Evolutionary conservation across 2,888 invertebrate genomes (phyloP).

Genomic region (Meiosimyza platycephala): DNA sequence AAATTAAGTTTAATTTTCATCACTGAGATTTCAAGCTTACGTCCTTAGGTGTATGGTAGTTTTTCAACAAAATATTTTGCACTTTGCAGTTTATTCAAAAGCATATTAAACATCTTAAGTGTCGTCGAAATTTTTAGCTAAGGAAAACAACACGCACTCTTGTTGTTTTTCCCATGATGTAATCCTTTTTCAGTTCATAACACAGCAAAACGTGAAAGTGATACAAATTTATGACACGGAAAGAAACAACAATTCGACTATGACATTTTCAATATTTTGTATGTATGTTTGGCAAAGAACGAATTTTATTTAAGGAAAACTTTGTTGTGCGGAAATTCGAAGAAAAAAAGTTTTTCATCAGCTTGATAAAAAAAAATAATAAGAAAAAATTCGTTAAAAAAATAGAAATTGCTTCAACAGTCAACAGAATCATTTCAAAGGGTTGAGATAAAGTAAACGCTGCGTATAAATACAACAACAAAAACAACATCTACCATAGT

Average conservation of each 20-base stretch:
- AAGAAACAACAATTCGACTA: conserved; percentile 5
- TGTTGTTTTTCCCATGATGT: conserved; percentile 18
- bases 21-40: too few relatives aligned
- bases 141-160: not conserved
- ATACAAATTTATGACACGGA: conserved; percentile 20
- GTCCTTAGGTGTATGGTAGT: too few relatives aligned
- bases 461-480: not conserved
- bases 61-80: too few relatives aligned
- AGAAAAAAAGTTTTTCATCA: conserved; percentile 17
- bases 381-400: too few relatives aligned
- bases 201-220: conserved; percentile 14
- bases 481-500: not conserved
- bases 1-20: too few relatives aligned
- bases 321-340: conserved; percentile 13
- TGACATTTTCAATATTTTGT: conserved; percentile 1
- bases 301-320: not conserved
- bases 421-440: not conserved
- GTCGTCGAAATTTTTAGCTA: too few relatives aligned
- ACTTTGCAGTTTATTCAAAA: too few relatives aligned
- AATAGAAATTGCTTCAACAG: not conserved
- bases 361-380: conserved; percentile 1
- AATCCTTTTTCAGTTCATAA: conserved; percentile 27
- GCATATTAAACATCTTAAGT: too few relatives aligned
- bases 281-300: conserved; percentile 2
- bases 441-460: conserved; percentile 7